Base-by-base conservation (phyloP, 1,140 invertebrate species). In the Dendroctonus valens region DNA sequence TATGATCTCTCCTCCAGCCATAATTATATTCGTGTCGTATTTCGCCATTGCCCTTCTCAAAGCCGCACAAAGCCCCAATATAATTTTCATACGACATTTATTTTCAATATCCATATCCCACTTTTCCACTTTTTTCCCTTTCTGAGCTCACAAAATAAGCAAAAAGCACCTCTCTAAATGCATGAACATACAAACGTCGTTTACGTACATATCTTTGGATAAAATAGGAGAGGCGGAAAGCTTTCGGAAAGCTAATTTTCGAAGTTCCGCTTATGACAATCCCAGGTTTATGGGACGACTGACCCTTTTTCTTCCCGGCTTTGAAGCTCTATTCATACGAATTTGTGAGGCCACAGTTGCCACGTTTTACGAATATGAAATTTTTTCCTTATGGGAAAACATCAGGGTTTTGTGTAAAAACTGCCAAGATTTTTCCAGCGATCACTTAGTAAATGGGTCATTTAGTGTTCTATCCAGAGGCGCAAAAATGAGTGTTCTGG, bases 241-340 rank as follows among this genome's bases (percentile, higher is more conserved):
- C 67, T 65, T 61, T 64, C 70, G 48, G 66, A 70, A 69, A 72
- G 68, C 70, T 70, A 70, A 72, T 71, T 69, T 50, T 50, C 26
- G 26, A 55, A 39, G 65, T 69, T 67, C 62, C 70, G 60, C 51
- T 65, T 63, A 67, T 67, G 70, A 71, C 70, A 67, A 67, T 69
- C 67, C 58, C 63, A 66, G 67, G 63, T 70, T 69, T 72, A 70
- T 70, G 68, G 53, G 67, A 72, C 70, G 70, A 72, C 70, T 72
- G 70, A 72, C 70, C 70, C 65, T 52, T 54, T 72, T 71, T 72
- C 68, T 40, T 68, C 49, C 26, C 26, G 26, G 26, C 26, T 26
- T 26, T 26, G 26, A 26, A 26, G 26, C 26, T 26, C 26, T 3
- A 26, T 26, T 26, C 26, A 26, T 26, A 26, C 26, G 26, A 26